phyloP scores from a whole-genome alignment of 2,888 invertebrate species.

The Allacma fusca region DNA sequence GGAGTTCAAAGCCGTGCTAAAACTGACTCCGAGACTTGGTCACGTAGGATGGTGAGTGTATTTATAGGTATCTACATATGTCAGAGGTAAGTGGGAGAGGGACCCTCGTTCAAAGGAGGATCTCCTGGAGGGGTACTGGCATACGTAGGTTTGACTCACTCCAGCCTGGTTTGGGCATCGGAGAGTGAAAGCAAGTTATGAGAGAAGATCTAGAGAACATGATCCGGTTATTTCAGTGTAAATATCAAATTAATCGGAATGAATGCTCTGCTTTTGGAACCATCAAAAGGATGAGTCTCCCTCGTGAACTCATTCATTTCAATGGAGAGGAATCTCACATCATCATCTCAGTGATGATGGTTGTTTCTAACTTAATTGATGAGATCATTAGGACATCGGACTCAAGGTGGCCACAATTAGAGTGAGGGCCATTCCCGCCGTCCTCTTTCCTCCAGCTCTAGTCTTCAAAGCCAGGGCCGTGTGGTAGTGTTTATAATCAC shows the following conservation, averaged over 20 bases:
- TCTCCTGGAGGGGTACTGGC: too few species aligned
- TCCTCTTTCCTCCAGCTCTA: neutral
- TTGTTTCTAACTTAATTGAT: slow-evolving; percentile 44
- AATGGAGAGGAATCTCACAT: slow-evolving; percentile 21
- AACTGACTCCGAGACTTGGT: too few species aligned
- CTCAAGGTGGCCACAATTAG: slow-evolving; percentile 25
- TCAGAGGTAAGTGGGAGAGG: too few species aligned
- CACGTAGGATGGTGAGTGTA: too few species aligned
- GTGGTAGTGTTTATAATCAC: neutral
- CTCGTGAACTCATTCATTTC: slow-evolving; percentile 26
- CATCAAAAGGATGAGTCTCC: slow-evolving; percentile 20
- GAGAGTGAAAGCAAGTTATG: neutral
- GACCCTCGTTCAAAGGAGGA: too few species aligned
- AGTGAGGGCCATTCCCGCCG: neutral
- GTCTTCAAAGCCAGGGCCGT: neutral
- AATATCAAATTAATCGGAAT: slow-evolving; percentile 27
- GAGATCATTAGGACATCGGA: slow-evolving; percentile 45
- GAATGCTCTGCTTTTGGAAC: slow-evolving; percentile 9
- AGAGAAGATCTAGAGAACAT: neutral
- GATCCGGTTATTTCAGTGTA: slow-evolving; percentile 1
- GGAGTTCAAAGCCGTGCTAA: too few species aligned
- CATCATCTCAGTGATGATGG: slow-evolving; percentile 15
- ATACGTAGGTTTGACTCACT: too few species aligned
- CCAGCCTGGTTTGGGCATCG: too few species aligned
- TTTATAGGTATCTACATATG: too few species aligned